Conservation (phyloP, 2,888 invertebrate species). For the Ecliptopera silaceata region DNA sequence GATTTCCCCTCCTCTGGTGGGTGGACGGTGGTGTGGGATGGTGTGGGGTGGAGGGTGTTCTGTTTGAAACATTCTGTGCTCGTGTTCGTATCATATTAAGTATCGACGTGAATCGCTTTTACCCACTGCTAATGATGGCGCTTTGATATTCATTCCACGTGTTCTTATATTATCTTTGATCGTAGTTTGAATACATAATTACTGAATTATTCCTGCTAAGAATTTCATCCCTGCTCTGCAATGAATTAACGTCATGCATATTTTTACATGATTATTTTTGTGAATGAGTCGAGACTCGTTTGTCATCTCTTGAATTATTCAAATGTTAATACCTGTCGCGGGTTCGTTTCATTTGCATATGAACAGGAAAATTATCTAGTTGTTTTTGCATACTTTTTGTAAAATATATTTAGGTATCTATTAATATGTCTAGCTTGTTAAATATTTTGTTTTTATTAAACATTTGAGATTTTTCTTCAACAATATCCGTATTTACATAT, state of each 20-base stretch:
- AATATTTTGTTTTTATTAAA: background rate
- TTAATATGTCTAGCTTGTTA: too few species aligned
- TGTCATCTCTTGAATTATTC: constrained; percentile 57
- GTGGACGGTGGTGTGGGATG: constrained; percentile 8
- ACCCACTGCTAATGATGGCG: constrained; percentile 13
- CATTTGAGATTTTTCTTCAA: too few species aligned
- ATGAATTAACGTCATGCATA: constrained; percentile 30
- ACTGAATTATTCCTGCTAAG: constrained; percentile 12
- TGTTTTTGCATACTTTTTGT: constrained; percentile 1
- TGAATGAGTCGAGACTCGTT: constrained; percentile 43
- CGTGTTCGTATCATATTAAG: constrained; percentile 52
- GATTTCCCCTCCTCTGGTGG: constrained; percentile 31
- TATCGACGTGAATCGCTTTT: constrained; percentile 41
- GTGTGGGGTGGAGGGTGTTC: constrained; percentile 22
- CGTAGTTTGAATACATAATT: constrained; percentile 19
- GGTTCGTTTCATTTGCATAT: constrained; percentile 56
- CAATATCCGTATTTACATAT: too few species aligned
- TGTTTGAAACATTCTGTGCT: constrained; percentile 38
- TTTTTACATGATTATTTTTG: constrained; percentile 40
- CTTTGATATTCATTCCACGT: constrained; percentile 31
- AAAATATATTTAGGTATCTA: background rate
- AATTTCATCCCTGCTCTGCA: constrained; percentile 16
- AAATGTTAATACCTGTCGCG: constrained; percentile 52
- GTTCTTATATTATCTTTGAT: constrained; percentile 21
- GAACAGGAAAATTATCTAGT: constrained; percentile 30